Evolutionary conservation across 2,888 invertebrate species (phyloP).

Genomic region (Agrochola circellaris): DNA sequence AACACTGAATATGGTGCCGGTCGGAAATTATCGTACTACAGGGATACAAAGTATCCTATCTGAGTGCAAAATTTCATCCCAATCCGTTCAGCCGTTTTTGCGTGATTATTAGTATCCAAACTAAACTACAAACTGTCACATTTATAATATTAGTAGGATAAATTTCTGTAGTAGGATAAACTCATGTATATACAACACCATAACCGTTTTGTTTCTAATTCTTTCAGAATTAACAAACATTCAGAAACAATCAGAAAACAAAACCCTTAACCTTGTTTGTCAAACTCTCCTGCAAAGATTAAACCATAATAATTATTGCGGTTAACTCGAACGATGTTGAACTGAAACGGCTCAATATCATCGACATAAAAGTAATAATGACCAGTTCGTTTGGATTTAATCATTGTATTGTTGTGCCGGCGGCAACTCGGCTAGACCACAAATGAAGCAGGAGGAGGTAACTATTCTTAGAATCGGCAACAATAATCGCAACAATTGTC

Average conservation of each 20-base stretch:
- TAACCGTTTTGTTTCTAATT: not conserved
- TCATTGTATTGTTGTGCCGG: constrained; percentile 65
- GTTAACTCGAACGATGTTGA: constrained; percentile 57
- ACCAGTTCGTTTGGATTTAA: constrained; percentile 66
- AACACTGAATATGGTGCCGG: no score
- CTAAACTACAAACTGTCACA: no score
- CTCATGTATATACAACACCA: not conserved
- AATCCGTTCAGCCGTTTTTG: no score
- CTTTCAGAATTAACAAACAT: no score
- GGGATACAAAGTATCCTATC: no score
- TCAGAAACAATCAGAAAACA: constrained; percentile 6
- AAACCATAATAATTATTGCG: constrained; percentile 62
- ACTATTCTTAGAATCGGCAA: constrained; percentile 73
- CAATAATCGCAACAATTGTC: constrained; percentile 68
- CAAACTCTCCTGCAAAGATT: constrained; percentile 51
- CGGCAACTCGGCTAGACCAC: constrained; percentile 76
- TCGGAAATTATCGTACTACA: no score
- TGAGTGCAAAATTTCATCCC: no score
- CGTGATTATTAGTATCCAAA: no score
- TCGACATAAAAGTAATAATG: constrained; percentile 68
- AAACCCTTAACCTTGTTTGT: constrained; percentile 52
- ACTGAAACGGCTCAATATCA: constrained; percentile 65
- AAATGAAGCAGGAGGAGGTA: constrained; percentile 71
- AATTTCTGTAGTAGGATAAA: no score
- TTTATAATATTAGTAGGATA: no score